Evolutionary conservation across 1,140 invertebrate species (phyloP).

Genomic region (Theocolax elegans): DNA sequence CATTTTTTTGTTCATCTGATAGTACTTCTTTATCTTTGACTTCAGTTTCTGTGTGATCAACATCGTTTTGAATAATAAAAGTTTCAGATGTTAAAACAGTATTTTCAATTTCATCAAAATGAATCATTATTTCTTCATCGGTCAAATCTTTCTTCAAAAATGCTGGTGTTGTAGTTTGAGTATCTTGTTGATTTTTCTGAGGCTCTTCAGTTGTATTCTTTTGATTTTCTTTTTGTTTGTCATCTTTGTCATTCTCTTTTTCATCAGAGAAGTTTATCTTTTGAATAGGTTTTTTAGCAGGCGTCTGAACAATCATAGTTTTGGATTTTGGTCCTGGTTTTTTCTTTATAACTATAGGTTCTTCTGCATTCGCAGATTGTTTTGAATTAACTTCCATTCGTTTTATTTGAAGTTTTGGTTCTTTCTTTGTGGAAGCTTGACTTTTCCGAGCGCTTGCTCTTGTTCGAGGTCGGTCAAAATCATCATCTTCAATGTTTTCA

Average conservation of each 20-base stretch:
- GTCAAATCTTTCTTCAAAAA: slow-evolving; percentile 48
- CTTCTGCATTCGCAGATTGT: background rate
- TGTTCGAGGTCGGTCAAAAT: slow-evolving; percentile 5
- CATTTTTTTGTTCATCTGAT: slow-evolving; percentile 31
- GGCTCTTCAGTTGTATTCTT: background rate
- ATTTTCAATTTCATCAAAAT: slow-evolving; percentile 61
- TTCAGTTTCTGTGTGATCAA: slow-evolving; percentile 34
- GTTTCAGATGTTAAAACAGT: slow-evolving; percentile 52
- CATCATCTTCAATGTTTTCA: slow-evolving; percentile 17
- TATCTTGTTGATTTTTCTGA: background rate
- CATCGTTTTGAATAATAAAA: slow-evolving; percentile 43
- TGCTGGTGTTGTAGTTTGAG: slow-evolving; percentile 25
- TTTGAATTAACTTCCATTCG: background rate
- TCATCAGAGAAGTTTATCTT: slow-evolving; percentile 42
- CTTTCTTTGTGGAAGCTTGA: no score
- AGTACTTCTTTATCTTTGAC: background rate
- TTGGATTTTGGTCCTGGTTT: slow-evolving; percentile 35
- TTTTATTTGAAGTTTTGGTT: slow-evolving; percentile 28
- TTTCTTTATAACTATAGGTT: slow-evolving; percentile 10
- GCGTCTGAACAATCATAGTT: slow-evolving; percentile 19
- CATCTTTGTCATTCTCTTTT: slow-evolving; percentile 33
- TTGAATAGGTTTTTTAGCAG: slow-evolving; percentile 23
- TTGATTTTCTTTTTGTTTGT: background rate
- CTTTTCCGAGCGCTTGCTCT: background rate
- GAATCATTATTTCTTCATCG: slow-evolving; percentile 59